Base-by-base conservation (phyloP, 2,113 vertebrate species). In the Toxotes chatareus region DNA sequence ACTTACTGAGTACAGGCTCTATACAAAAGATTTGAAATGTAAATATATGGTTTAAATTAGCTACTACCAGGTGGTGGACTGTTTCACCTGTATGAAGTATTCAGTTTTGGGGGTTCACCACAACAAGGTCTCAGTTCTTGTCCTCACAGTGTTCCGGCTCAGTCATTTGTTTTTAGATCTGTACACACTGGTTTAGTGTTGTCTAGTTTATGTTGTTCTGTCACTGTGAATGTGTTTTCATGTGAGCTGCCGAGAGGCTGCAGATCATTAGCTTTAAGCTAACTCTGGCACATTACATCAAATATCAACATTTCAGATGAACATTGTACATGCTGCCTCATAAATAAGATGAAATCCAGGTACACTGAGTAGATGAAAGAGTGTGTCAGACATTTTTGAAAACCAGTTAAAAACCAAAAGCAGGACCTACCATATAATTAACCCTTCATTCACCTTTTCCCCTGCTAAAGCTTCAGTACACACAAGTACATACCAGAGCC, bases 401-500 rank as follows among this genome's bases (percentile, higher is more conserved):
- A 44, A 44, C 12, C 0, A 12, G 1, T 44, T 12, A 44, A 46
- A 61, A 61, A 34, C 14, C 12, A 2, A 31, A 0, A 61, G 59
- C 32, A 62, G 8, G 34, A 11, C 21, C 9, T n/a, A 40, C 4
- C 8, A 36, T 36, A 36, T 17, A 21, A 32, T 36, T 19, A 21
- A 46, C 23, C 11, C 55, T 16, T 57, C 13, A 16, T 59, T 16
- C 16, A 59, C 12, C 4, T 32, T 2, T 32, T 32, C 13, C 14
- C 59, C 5, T 5, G 13, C 7, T 40, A 11, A 36, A 38, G 21
- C 32, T 11, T 40, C 34, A 32, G 27, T 2, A 1, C 21, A 21
- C 9, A 69, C 12, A 32, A 12, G 4, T 9, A 69, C 95, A 90
- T 85, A 98, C 97, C 96, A 13, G 93, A 79, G 62, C 84, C 93